Evolutionary conservation across 2,113 vertebrate species (phyloP), one percentile per base, ranked within the genome.

Genomic region (Plecotus auritus): DNA sequence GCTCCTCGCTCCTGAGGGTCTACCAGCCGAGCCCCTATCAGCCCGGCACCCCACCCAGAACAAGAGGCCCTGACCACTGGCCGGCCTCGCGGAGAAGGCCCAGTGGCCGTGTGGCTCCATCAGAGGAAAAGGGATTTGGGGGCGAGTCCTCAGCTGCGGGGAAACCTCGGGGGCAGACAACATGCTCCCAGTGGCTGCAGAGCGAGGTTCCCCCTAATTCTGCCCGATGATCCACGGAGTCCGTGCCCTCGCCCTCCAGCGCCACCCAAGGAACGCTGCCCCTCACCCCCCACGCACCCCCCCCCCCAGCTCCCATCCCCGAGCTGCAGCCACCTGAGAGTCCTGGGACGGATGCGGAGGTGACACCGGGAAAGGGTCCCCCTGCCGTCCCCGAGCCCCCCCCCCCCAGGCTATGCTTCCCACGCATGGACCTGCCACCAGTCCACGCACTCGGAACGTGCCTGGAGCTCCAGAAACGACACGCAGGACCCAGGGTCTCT

Each of bases 401-500:
- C 78, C 17, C n/a, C n/a, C 5, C 17, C 35, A n/a, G 67, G 13
- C 28, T 2, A 0, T 37, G 20, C 66, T 22, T 47, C 72, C 64
- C 8, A 8, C 0, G 0, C 0, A 47, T 2, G 45, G 56, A 59
- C 22, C 56, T 59, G 56, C n/a, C 22, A 6, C 64, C 40, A 1
- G 18, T 4, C 80, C 45, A 4, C 0, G 0, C 9, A 12, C 28
- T 1, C 9, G 61, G 26, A 32, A 32, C 0, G 2, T 5, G 4
- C 56, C 16, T 5, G 26, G 35, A 2, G 7, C 18, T n/a, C 47
- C 40, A 32, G 32, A 18, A 35, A 28, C 0, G 2, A 42, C 20
- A 18, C 1, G 0, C 22, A 26, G 1, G 42, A 7, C 7, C 11
- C 72, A 18, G 77, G 49, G 42, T 13, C 64, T 93, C 83, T 23